phyloP scores from a whole-genome alignment of 2,888 invertebrate species.

The Melanophora roralis region DNA sequence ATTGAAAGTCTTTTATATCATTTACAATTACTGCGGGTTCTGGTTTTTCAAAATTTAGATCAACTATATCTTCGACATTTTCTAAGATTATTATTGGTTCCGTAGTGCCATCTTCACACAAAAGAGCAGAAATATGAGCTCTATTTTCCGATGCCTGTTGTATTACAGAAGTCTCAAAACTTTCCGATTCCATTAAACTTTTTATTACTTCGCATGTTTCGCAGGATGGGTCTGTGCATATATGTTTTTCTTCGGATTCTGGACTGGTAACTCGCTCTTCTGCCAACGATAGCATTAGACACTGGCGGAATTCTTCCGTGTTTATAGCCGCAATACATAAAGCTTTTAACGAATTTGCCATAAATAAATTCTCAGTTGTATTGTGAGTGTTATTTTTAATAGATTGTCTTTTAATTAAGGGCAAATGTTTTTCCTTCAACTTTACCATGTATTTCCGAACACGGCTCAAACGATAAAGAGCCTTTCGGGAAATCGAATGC shows the following conservation, averaged over 20 bases:
- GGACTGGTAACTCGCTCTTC: not conserved
- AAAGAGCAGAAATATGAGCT: not conserved
- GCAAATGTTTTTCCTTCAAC: constrained; percentile 67
- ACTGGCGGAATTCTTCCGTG: constrained; percentile 66
- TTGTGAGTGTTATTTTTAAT: constrained; percentile 62
- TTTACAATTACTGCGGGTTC: constrained; percentile 5
- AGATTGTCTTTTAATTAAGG: constrained; percentile 68
- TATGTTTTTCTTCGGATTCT: constrained; percentile 41
- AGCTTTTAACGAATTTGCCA: constrained; percentile 68
- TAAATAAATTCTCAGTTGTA: constrained; percentile 33
- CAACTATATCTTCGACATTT: constrained; percentile 2
- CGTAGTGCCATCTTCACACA: not conserved
- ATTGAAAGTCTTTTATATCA: constrained; percentile 14
- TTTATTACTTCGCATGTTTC: constrained; percentile 56
- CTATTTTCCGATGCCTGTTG: not conserved
- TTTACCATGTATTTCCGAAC: constrained; percentile 64
- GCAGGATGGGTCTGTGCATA: constrained; percentile 50
- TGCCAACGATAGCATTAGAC: not conserved
- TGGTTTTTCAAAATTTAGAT: not conserved
- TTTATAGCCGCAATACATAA: constrained; percentile 67
- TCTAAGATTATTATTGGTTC: constrained; percentile 3
- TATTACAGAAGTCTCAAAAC: constrained; percentile 39
- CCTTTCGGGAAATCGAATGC: constrained; percentile 52
- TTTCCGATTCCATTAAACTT: constrained; percentile 47
- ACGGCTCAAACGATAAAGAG: constrained; percentile 29